Base-by-base conservation (phyloP, 1,140 invertebrate genomes). In the Drosophila chauvacae region DNA sequence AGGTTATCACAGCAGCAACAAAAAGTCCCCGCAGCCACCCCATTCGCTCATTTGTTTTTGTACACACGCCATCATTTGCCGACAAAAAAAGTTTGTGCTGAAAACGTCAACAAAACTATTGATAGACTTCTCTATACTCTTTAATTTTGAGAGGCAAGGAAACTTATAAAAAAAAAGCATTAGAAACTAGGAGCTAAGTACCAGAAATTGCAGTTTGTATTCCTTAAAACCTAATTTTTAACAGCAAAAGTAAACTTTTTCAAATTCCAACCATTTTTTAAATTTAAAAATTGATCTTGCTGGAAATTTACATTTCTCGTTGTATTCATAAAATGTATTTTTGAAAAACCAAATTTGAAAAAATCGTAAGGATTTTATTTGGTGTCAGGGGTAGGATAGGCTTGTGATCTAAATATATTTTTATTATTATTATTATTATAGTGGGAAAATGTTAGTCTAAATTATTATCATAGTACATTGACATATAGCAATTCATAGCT, bases 31-130 rank as follows among this genome's bases (percentile, higher is more conserved):
- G 14, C 18, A 30, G 2, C 35, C 33, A 35, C 5, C n/a, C 48
- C 18, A 26, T 13, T 33, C 33, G 20, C 56, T 44, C 39, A 61
- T 44, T 44, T 63, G 41, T 61, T 44, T 63, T 61, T 61, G 30
- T 61, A 41, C 64, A 68, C 44, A 39, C 44, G 64, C 61, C 64
- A 50, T 50, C 18, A 28, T 63, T 66, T 20, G 60, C 63, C 33
- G 23, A 63, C 58, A 63, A 39, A 37, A 37, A 35, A 45, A 30
- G 23, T 26, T n/a, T 13, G 14, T 37, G 11, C 33, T 66, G 26
- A 55, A 39, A 55, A 55, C 30, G 14, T 37, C 4, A 55, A 23
- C 18, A 55, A 37, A 55, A 16, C 0, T 37, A 55, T 39, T 23
- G 14, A 55, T 37, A 55, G 20, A 23, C 33, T 23, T 39, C 16